Percentiles rank a stretch among this genome's conserved stretches.
Evolutionary conservation across 2,113 vertebrate species (phyloP).

Genomic region (Calyptommatus sinebrachiatus): DNA sequence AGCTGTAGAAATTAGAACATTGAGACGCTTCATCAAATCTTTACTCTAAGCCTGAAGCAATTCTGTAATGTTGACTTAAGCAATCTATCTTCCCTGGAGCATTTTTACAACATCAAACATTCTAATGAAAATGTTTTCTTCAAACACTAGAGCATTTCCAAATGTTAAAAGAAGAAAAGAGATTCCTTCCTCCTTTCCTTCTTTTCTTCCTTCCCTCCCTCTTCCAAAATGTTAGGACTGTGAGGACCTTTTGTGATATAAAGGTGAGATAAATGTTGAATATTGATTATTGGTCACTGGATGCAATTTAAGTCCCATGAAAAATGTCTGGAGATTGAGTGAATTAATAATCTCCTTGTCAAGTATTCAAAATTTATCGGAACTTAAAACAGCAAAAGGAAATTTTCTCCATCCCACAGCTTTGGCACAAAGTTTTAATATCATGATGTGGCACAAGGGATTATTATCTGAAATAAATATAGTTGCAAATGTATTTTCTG

Average conservation of each 20-base stretch:
- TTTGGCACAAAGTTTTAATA: not conserved
- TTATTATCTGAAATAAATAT: not conserved
- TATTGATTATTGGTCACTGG: not conserved
- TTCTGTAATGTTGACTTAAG: constrained; percentile 62
- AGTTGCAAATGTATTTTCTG: too few species aligned
- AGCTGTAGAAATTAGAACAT: constrained; percentile 60
- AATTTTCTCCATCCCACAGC: not conserved
- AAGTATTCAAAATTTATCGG: not conserved
- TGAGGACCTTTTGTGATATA: too few species aligned
- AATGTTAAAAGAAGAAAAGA: constrained; percentile 62
- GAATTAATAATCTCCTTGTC: not conserved
- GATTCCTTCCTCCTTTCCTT: constrained; percentile 38
- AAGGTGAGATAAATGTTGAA: not conserved
- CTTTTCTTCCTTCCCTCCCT: too few species aligned
- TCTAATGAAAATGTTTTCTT: constrained; percentile 68
- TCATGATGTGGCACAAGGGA: not conserved
- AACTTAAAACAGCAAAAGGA: not conserved
- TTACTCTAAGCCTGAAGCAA: constrained; percentile 60
- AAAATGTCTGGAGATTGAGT: not conserved
- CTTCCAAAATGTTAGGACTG: constrained; percentile 23
- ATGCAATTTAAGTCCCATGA: not conserved
- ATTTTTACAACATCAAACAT: constrained; percentile 67
- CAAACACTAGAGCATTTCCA: constrained; percentile 68
- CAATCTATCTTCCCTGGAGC: constrained; percentile 65
- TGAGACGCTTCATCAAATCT: constrained; percentile 62